A percentile compares a stretch with the other conserved stretches of the same genome.
Conservation (phyloP, 2,113 vertebrate genomes). For the Microtus oregoni region DNA sequence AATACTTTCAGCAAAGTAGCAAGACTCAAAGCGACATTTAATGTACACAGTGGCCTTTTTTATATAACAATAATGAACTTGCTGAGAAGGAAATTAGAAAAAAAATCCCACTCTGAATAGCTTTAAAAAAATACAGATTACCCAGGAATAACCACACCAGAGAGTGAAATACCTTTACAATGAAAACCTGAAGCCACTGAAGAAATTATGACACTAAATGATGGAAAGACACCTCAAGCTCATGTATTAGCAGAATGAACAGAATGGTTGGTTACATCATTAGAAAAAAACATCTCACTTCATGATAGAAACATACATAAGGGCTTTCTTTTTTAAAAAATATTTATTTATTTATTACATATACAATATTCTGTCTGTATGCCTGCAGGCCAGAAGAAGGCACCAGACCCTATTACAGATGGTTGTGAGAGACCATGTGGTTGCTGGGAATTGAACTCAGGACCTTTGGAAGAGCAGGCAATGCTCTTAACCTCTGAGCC, state of each 20-base stretch:
- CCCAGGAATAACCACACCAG: not conserved
- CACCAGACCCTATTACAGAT: too few species aligned
- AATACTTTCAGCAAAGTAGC: not conserved
- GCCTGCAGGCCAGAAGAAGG: too few species aligned
- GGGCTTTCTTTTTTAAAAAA: not conserved
- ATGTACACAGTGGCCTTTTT: not conserved
- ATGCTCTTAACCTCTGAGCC: too few species aligned
- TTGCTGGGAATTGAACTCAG: too few species aligned
- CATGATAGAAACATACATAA: not conserved
- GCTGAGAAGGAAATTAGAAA: not conserved
- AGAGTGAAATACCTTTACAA: not conserved
- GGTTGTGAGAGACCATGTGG: too few species aligned
- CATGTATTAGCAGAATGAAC: not conserved
- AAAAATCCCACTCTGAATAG: not conserved
- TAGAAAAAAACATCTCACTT: not conserved
- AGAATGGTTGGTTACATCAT: too few species aligned
- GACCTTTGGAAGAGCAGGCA: too few species aligned
- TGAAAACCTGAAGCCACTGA: not conserved
- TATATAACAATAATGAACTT: not conserved
- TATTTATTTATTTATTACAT: too few species aligned
- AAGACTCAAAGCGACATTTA: not conserved
- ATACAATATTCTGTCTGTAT: too few species aligned
- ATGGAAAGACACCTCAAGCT: not conserved
- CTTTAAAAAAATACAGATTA: not conserved
- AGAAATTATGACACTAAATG: not conserved